phyloP scores from a whole-genome alignment of 2,888 invertebrate genomes.

The Thereva nobilitata region DNA sequence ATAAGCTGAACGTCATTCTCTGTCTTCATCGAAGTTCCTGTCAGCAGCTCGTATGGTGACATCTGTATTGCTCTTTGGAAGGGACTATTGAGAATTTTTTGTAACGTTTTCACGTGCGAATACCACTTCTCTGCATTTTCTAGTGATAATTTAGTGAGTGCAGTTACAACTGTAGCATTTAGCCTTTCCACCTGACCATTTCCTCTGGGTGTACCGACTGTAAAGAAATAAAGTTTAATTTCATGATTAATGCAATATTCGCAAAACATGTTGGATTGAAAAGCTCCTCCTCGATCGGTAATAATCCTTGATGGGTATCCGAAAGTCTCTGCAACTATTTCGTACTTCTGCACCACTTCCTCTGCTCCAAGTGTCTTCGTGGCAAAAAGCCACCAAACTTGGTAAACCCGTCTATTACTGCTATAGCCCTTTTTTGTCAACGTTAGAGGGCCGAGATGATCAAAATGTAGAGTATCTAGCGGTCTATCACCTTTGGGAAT shows the following conservation, averaged over 20 bases:
- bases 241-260: background rate
- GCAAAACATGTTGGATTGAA: too few species aligned
- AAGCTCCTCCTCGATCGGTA: too few species aligned
- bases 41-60: background rate
- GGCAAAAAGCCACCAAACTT: too few species aligned
- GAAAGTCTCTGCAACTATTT: too few species aligned
- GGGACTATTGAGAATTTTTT: constrained; percentile 35
- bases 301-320: too few species aligned
- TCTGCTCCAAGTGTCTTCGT: too few species aligned
- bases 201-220: constrained; percentile 34
- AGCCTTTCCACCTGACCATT: constrained; percentile 41
- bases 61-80: background rate
- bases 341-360: too few species aligned
- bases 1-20: constrained; percentile 4
- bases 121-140: constrained; percentile 46
- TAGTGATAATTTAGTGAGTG: constrained; percentile 37
- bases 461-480: background rate
- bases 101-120: constrained; percentile 43
- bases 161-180: constrained; percentile 33
- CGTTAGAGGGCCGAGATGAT: background rate
- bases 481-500: background rate
- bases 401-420: too few species aligned
- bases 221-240: background rate
- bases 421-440: background rate
- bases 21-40: constrained; percentile 15